Evolutionary conservation across 2,797 vertebrate genomes (phyloP).

Genomic region (Orestias chungarensis): DNA sequence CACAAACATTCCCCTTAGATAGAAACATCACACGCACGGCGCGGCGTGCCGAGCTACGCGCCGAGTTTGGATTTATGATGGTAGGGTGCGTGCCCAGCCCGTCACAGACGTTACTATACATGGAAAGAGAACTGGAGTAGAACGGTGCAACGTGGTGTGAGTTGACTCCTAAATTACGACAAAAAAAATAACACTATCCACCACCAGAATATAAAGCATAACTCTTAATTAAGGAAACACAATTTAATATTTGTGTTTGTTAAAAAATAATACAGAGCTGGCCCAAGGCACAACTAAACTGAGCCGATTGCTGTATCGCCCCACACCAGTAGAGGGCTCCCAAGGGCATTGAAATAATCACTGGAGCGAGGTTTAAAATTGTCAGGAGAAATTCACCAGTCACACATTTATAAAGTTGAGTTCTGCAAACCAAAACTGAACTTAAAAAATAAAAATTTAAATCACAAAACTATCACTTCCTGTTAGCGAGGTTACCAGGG

Average conservation of each 20-base stretch:
- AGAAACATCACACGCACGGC: constrained; percentile 45
- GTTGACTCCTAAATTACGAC: neutral
- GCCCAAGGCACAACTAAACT: neutral
- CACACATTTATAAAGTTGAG: neutral
- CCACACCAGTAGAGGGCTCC: neutral
- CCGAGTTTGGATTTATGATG: constrained; percentile 56
- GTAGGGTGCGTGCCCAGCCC: constrained; percentile 36
- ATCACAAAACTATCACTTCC: no score
- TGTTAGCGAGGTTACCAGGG: neutral
- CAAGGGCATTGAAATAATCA: neutral
- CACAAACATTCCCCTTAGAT: constrained; percentile 63
- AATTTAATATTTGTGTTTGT: neutral
- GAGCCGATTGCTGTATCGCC: neutral
- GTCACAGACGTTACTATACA: constrained; percentile 65
- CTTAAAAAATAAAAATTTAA: no score
- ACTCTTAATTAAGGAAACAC: neutral
- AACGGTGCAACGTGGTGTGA: constrained; percentile 6
- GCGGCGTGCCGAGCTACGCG: constrained; percentile 4
- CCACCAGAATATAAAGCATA: neutral
- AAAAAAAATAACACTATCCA: neutral
- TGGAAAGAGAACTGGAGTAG: constrained; percentile 46
- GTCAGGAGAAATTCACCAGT: neutral
- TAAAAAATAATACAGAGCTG: neutral
- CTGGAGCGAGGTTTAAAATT: no score
- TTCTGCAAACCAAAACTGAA: neutral